Conservation (phyloP, 2,888 invertebrate genomes). For the Ischnura elegans region DNA sequence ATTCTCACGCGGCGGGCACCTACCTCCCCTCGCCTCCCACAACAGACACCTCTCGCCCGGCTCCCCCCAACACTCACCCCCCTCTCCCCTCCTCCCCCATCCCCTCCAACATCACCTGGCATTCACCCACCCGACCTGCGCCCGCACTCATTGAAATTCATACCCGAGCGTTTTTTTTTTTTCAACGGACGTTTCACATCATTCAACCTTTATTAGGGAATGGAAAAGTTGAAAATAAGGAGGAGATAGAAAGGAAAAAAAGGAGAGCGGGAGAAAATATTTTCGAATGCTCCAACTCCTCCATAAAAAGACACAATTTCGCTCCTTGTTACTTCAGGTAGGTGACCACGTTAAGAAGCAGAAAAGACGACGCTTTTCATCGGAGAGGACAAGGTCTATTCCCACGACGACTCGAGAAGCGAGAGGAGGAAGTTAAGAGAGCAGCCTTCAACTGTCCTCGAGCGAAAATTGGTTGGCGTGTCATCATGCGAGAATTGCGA, state of each 20-base stretch:
- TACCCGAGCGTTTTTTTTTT: neutral
- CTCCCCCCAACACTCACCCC: neutral
- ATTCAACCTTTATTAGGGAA: conserved; percentile 42
- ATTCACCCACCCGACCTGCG: neutral
- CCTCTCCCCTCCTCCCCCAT: neutral
- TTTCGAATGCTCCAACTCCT: conserved; percentile 3
- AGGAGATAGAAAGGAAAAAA: neutral
- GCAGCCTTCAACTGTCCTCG: neutral
- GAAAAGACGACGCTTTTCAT: conserved; percentile 30
- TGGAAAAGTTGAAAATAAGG: conserved; percentile 19
- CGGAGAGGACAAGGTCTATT: neutral
- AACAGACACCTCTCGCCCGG: neutral
- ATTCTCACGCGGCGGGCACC: conserved; percentile 45
- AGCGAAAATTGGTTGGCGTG: neutral
- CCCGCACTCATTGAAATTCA: conserved; percentile 58
- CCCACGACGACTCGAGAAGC: neutral
- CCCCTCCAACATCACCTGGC: neutral
- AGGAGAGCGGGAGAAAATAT: conserved; percentile 55
- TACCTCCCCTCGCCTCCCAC: neutral
- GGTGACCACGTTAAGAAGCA: neutral
- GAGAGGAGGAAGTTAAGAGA: neutral
- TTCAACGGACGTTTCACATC: conserved; percentile 59
- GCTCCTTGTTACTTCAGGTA: too few species aligned
- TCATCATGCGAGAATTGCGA: too few species aligned
- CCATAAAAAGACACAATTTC: neutral